Evolutionary conservation across 2,797 vertebrate species (phyloP), one percentile per base, ranked within the genome.

Genomic region (Falco biarmicus): DNA sequence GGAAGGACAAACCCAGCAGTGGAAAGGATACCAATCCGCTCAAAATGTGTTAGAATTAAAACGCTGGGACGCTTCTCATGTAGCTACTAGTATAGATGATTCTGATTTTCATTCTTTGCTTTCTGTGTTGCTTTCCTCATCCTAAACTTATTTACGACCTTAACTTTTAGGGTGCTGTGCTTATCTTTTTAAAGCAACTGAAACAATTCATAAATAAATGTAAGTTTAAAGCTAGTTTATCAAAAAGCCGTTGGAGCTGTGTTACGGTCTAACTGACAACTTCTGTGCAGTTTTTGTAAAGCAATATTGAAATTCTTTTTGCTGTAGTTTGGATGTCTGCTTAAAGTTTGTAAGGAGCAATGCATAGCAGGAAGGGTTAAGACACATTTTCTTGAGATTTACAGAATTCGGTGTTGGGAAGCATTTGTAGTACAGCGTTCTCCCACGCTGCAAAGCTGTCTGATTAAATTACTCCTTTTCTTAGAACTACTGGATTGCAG

Each of bases 71-170:
- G 37, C 37, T 39, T 37, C 65, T 82, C 59, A 15, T 3, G 6
- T 20, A 83, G 76, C 32, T 65, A 15, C 89, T 70, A 81, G 81
- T 20, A 22, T 73, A 91, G 84, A 45, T 41, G 48, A 70, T 69
- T 90, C 94, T 90, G 66, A 53, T 84, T 79, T 88, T 77, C 84
- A 63, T 84, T 84, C 94, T 89, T 79, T 60, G 93, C 95, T 96
- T 95, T 96, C 88, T 89, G 68, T 93, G 92, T 91, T 84, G 94
- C 96, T 94, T 94, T 96, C 88, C 66, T 95, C 95, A 85, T 96
- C 84, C 71, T 92, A 39, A 95, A 91, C 92, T 89, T 93, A 90
- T 56, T 68, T 70, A 79, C 59, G 64, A 60, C 91, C 73, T 95
- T 70, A 84, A 91, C 90, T 79, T 96, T 45, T 41, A 66, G 70